Base-by-base conservation (phyloP, 2,113 vertebrate genomes). In the Calidris pugnax region DNA sequence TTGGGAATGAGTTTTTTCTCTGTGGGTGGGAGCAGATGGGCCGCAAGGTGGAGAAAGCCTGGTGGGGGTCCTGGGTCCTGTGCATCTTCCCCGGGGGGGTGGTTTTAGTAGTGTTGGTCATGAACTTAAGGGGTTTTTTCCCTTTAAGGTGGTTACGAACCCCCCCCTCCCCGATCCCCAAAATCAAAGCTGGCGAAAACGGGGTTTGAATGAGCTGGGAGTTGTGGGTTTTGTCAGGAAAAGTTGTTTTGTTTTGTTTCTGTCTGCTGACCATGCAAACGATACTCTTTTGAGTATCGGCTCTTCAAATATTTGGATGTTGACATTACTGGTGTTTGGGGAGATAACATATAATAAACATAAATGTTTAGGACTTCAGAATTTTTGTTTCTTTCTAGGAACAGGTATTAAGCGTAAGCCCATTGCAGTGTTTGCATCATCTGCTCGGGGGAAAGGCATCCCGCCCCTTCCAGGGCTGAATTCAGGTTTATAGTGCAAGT, bases 361-460 rank as follows among this genome's bases (percentile, higher is more conserved):
- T 28, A 27, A 47, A 57, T 18, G 3, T 45, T 79, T 48, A 67
- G 59, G 47, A 33, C 26, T 60, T 45, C 0, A 45, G 37, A 41
- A 18, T 35, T 73, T 76, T 30, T 28, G 9, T 64, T 80, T 94
- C 64, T 92, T 93, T 92, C n/a, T 68, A 88, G 77, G 81, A 79
- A 64, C 8, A 14, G 30, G 24, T 76, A 35, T 43, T 10, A 57
- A 80, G 30, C 28, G 1, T 26, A 66, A 85, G 53, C 69, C 37
- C 20, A 1, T 50, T 77, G 63, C 27, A 33, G 37, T 17, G 30
- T 26, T 26, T 78, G 0, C 66, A 33, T 87, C 19, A 3, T 50
- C 41, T 56, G 22, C 47, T 47, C 1, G 14, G 13, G 48, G 13
- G 15, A 7, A 53, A 45, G 33, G 27, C 27, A 76, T 74, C 64